Conservation (phyloP, 2,797 vertebrate species). For the Hozukius guyotensis region DNA sequence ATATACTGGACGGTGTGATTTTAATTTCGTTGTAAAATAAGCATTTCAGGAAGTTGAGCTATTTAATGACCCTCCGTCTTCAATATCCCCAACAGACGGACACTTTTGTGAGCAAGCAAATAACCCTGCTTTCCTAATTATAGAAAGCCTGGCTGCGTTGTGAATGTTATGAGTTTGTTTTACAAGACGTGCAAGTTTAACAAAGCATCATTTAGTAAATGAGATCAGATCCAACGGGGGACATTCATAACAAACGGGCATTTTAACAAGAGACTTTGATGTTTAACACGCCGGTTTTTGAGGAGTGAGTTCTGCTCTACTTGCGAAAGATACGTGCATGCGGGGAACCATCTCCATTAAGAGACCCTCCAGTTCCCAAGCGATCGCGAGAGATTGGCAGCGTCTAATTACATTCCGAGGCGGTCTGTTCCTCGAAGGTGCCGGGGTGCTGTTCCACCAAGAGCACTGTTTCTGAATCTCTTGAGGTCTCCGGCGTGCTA, state of each 20-base stretch:
- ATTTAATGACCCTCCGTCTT: background rate
- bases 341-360: conserved; percentile 53
- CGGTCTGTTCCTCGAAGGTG: conserved; percentile 65
- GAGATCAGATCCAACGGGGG: conserved; percentile 36
- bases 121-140: conserved; percentile 29
- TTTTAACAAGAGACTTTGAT: conserved; percentile 41
- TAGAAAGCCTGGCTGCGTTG: background rate
- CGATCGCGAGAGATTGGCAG: conserved; percentile 69
- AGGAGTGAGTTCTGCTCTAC: conserved; percentile 40
- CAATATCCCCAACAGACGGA: background rate
- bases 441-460: conserved; percentile 58
- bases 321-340: conserved; percentile 19
- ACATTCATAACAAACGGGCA: conserved; percentile 23
- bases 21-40: background rate
- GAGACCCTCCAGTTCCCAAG: conserved; percentile 47
- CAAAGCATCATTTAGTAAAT: conserved; percentile 51
- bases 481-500: conserved; percentile 47
- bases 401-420: conserved; percentile 71
- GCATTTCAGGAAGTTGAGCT: background rate
- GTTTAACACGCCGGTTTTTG: conserved; percentile 7
- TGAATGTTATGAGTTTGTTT: conserved; percentile 45
- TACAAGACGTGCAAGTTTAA: conserved; percentile 53
- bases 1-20: background rate
- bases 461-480: conserved; percentile 57
- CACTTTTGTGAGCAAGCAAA: background rate